Conservation (phyloP, 2,113 vertebrate genomes). For the Phyllostomus discolor region DNA sequence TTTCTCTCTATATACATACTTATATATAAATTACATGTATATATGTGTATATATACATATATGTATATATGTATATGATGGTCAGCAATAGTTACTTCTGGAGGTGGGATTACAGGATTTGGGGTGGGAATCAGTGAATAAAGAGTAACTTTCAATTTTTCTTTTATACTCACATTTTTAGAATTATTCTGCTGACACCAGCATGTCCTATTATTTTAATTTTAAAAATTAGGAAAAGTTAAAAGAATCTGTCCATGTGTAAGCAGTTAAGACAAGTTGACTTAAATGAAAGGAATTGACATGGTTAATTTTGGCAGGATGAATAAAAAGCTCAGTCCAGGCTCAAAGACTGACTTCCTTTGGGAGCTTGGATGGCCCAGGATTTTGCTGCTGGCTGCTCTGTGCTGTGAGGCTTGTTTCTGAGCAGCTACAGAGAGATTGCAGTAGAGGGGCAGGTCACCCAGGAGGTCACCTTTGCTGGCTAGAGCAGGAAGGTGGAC, state of each 20-base stretch:
- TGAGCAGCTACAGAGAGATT: background rate
- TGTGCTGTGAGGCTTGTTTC: background rate
- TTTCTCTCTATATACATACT: background rate
- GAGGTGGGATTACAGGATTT: background rate
- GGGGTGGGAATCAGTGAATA: background rate
- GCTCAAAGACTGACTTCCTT: background rate
- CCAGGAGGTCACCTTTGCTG: background rate
- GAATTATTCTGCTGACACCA: conserved; percentile 29
- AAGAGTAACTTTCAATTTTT: conserved; percentile 7
- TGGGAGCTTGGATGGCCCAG: background rate
- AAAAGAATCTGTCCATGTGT: background rate
- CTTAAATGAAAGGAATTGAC: background rate
- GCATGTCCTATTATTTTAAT: background rate
- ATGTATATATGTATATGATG: background rate
- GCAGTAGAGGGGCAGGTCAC: background rate
- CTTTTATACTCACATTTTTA: background rate
- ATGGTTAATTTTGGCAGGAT: background rate
- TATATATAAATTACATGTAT: background rate
- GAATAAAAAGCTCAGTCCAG: background rate
- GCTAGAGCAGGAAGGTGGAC: background rate
- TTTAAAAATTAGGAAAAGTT: background rate
- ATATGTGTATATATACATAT: background rate
- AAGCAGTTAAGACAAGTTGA: conserved; percentile 27
- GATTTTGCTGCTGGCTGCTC: background rate
- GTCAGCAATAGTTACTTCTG: background rate